Conservation (phyloP, 2,888 invertebrate species). For the Cylloceria caligata region DNA sequence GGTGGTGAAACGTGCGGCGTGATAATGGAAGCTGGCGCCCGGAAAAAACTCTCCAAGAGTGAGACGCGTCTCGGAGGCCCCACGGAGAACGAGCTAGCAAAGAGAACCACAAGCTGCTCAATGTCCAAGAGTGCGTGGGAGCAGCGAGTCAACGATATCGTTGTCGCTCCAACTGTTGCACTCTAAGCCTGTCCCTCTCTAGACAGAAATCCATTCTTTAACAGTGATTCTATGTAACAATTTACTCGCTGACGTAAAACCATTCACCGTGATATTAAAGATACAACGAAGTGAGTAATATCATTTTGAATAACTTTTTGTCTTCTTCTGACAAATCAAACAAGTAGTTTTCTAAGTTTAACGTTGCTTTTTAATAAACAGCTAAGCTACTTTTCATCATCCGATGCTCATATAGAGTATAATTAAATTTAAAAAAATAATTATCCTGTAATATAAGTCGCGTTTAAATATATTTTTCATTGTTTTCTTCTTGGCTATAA, state of each 20-base stretch:
- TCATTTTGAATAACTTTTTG: too few species aligned
- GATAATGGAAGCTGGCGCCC: conserved; percentile 73
- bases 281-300: background rate
- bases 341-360: too few species aligned
- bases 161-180: conserved; percentile 19
- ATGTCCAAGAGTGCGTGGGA: conserved; percentile 3
- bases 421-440: conserved; percentile 18
- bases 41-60: conserved; percentile 69
- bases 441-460: background rate
- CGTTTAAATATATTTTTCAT: conserved; percentile 15
- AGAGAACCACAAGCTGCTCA: conserved; percentile 42
- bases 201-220: conserved; percentile 42
- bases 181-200: conserved; percentile 15
- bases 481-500: conserved; percentile 19
- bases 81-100: conserved; percentile 51
- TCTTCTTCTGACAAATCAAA: too few species aligned
- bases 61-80: conserved; percentile 63
- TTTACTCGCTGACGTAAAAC: conserved; percentile 23
- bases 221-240: conserved; percentile 59
- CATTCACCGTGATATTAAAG: conserved; percentile 1
- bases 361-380: too few species aligned
- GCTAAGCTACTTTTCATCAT: too few species aligned
- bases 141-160: conserved; percentile 32
- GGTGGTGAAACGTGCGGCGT: conserved; percentile 63
- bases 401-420: too few species aligned